Conservation (phyloP, 2,888 invertebrate genomes). For the Palloptera scutellata region DNA sequence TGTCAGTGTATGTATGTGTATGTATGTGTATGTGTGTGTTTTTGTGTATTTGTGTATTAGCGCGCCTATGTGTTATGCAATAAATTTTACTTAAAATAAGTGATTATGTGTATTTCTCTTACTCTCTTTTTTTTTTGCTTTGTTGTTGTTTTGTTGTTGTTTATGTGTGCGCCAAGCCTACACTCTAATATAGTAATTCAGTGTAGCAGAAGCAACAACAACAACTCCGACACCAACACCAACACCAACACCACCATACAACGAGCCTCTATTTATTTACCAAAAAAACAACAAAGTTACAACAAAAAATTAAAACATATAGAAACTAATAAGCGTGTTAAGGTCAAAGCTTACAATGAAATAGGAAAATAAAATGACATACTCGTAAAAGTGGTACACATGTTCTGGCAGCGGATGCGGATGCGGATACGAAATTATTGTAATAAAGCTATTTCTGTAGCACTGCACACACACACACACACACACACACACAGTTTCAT, state of each 20-base stretch:
- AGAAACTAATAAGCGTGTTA: conserved; percentile 20
- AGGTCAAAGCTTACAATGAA: conserved; percentile 31
- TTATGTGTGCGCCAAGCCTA: not conserved
- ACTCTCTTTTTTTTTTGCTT: not conserved
- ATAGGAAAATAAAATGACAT: too few relatives aligned
- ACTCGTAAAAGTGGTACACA: conserved; percentile 43
- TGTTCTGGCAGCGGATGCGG: conserved; percentile 35
- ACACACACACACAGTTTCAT: not conserved
- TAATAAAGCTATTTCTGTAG: not conserved
- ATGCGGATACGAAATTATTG: conserved; percentile 15
- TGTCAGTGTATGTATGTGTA: not conserved
- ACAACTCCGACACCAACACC: too few relatives aligned
- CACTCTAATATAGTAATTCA: too few relatives aligned
- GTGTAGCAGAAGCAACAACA: too few relatives aligned
- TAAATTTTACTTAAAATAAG: conserved; percentile 46
- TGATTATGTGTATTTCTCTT: conserved; percentile 38
- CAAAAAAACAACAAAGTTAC: too few relatives aligned
- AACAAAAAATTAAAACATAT: conserved; percentile 2
- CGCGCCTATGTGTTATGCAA: conserved; percentile 25
- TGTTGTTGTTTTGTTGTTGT: not conserved
- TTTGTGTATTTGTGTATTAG: not conserved
- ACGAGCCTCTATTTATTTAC: too few relatives aligned
- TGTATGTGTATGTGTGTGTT: too few relatives aligned
- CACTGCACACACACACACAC: conserved; percentile 7
- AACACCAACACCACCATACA: too few relatives aligned